Evolutionary conservation across 2,888 invertebrate genomes (phyloP).

Genomic region (Physocephala rufipes): DNA sequence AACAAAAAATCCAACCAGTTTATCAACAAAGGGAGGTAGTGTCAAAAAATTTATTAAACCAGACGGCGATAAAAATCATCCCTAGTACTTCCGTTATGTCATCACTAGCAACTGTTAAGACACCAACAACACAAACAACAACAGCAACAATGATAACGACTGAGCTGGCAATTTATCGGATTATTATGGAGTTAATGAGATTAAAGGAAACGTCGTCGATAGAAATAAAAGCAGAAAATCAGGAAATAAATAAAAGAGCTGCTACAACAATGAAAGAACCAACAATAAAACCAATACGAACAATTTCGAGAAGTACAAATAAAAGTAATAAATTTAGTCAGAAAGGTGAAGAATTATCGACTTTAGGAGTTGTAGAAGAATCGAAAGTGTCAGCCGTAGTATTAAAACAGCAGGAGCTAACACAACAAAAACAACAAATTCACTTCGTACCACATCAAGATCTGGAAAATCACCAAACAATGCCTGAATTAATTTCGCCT

Average conservation of each 20-base stretch:
- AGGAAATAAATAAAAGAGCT: slow-evolving; percentile 1
- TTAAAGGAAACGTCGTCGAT: slow-evolving; percentile 38
- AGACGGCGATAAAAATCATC: slow-evolving; percentile 19
- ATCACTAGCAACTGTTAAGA: not conserved
- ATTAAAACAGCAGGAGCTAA: slow-evolving; percentile 8
- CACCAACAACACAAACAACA: slow-evolving; percentile 34
- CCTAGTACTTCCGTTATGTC: not conserved
- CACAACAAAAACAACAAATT: slow-evolving; percentile 11
- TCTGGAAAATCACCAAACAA: slow-evolving; percentile 35
- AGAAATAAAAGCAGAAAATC: slow-evolving; percentile 26
- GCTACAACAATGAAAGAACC: slow-evolving; percentile 16
- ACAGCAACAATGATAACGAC: slow-evolving; percentile 17
- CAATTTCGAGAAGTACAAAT: slow-evolving; percentile 10
- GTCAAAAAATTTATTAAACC: slow-evolving; percentile 19
- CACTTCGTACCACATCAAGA: slow-evolving; percentile 40
- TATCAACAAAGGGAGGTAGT: slow-evolving; percentile 29
- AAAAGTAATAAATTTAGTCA: slow-evolving; percentile 24
- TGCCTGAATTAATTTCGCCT: slow-evolving; percentile 27
- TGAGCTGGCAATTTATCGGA: slow-evolving; percentile 24
- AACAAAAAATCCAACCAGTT: slow-evolving; percentile 25
- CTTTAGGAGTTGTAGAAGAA: too few relatives aligned
- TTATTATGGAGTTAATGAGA: slow-evolving; percentile 35
- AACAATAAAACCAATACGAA: not conserved
- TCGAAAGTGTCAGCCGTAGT: too few relatives aligned
- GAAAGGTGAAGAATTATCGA: not conserved